Conservation (phyloP, 1,140 invertebrate genomes). For the Lordiphosa collinella region DNA sequence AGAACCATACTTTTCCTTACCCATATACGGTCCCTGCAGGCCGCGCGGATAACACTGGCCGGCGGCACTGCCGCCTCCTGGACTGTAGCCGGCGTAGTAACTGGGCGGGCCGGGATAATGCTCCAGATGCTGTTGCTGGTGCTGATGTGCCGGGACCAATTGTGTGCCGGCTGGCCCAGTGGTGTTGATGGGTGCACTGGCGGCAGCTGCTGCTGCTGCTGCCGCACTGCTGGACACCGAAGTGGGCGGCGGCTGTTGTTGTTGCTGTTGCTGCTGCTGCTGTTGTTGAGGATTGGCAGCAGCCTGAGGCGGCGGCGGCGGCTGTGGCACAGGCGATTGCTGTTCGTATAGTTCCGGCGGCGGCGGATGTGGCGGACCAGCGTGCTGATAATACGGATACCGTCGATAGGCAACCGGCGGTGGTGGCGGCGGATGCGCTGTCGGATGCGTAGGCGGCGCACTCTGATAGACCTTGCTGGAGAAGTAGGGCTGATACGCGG, state of each 20-base stretch:
- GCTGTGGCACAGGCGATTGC: slow-evolving; percentile 39
- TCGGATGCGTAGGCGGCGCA: slow-evolving; percentile 70
- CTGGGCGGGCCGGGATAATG: slow-evolving; percentile 82
- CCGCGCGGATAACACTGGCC: slow-evolving; percentile 84
- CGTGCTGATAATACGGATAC: slow-evolving; percentile 61
- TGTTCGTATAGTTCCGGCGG: slow-evolving; percentile 41
- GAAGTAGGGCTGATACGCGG: slow-evolving; percentile 80
- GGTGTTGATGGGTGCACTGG: slow-evolving; percentile 11
- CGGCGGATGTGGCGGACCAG: slow-evolving; percentile 53
- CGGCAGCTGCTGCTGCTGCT: slow-evolving; percentile 30
- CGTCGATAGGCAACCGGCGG: slow-evolving; percentile 55
- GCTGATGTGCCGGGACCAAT: slow-evolving; percentile 31
- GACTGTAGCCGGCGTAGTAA: slow-evolving; percentile 85
- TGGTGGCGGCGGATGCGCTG: slow-evolving; percentile 75
- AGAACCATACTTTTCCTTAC: slow-evolving; percentile 81
- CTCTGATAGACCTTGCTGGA: slow-evolving; percentile 77
- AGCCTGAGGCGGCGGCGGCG: slow-evolving; percentile 11
- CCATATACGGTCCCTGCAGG: slow-evolving; percentile 85
- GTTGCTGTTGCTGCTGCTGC: slow-evolving; percentile 9
- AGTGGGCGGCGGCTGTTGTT: slow-evolving; percentile 16
- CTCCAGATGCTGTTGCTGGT: slow-evolving; percentile 73
- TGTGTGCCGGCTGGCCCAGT: slow-evolving; percentile 32
- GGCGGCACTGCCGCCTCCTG: slow-evolving; percentile 80
- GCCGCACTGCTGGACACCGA: slow-evolving; percentile 14
- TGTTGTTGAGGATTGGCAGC: slow-evolving; percentile 13